Evolutionary conservation across 2,113 vertebrate species (phyloP), one percentile per base, ranked within the genome.

Genomic region (Antennarius striatus): DNA sequence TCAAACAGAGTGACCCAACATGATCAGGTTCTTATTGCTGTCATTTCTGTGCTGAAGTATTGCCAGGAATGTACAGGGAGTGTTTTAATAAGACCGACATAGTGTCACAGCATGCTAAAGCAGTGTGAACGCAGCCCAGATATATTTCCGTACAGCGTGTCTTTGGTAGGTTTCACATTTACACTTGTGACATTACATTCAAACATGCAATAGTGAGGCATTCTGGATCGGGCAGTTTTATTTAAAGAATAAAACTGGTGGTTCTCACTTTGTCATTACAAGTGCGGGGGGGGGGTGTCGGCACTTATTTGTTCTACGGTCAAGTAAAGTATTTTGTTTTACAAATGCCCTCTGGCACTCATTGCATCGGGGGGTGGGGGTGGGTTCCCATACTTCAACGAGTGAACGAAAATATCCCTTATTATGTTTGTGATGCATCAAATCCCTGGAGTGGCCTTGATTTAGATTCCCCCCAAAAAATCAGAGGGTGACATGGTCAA

Each of bases 21-120:
- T 97, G 95, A 98, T 98, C 93, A 95, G 94, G 91, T 94, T 96
- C 96, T 98, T 96, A 96, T 94, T 92, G 93, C 93, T 94, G 92
- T 94, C 94, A 93, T 90, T 93, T 93, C 87, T 91, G 90, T 92
- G 90, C 90, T 94, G 91, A 95, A 94, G 93, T 94, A 95, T 93
- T 88, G 88, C 84, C 90, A 85, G 78, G 82, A 91, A 88, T 82
- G 74, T 88, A 77, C 66, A 60, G 77, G 71, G 73, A 83, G 65
- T 3, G 58, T 82, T 88, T 89, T 92, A 92, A 92, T 90, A 91
- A 87, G 86, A 86, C 74, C 65, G 53, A 84, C 56, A 29, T 83
- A 81, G 87, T 88, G 90, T 86, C 87, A 83, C 43, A 56, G 71
- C 76, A 56, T 71, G 76, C 32, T 42, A 53, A 56, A 56, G 64